Percentiles rank a stretch among this genome's conserved stretches.
phyloP scores from a whole-genome alignment of 23 tunicate species.

The Aplidium turbinatum region DNA sequence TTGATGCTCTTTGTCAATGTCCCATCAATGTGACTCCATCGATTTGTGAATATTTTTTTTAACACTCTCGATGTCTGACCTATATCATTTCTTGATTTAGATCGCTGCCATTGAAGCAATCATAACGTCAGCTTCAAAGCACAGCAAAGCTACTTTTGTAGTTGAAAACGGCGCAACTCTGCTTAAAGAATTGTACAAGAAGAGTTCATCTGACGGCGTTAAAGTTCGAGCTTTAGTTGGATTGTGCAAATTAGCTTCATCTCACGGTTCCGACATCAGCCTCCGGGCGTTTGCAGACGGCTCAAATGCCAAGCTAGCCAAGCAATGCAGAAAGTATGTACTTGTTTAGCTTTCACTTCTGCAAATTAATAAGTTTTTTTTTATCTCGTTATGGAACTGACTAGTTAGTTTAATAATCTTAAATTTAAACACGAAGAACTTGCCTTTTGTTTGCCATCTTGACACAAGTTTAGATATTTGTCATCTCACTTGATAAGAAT shows the following conservation, averaged over 20 bases:
- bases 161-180: slow-evolving; percentile 91
- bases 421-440: too few species aligned
- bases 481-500: too few species aligned
- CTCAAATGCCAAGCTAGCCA: slow-evolving; percentile 80
- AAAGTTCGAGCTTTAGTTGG: slow-evolving; percentile 93
- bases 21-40: too few species aligned
- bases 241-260: slow-evolving; percentile 88
- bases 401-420: too few species aligned
- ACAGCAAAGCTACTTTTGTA: slow-evolving; percentile 91
- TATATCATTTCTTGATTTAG: too few species aligned
- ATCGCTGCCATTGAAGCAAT: slow-evolving; percentile 96
- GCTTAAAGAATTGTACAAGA: slow-evolving; percentile 85
- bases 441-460: not conserved
- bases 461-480: not conserved
- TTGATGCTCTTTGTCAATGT: too few species aligned
- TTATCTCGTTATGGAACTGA: too few species aligned
- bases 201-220: slow-evolving; percentile 69
- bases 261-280: slow-evolving; percentile 94
- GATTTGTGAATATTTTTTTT: too few species aligned
- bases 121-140: slow-evolving; percentile 86
- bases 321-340: slow-evolving; percentile 90
- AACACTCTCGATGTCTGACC: too few species aligned
- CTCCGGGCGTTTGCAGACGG: slow-evolving; percentile 93
- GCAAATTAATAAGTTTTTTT: too few species aligned
- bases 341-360: too few species aligned